phyloP scores from a whole-genome alignment of 2,888 invertebrate species.

The Caenorhabditis zanzibari region DNA sequence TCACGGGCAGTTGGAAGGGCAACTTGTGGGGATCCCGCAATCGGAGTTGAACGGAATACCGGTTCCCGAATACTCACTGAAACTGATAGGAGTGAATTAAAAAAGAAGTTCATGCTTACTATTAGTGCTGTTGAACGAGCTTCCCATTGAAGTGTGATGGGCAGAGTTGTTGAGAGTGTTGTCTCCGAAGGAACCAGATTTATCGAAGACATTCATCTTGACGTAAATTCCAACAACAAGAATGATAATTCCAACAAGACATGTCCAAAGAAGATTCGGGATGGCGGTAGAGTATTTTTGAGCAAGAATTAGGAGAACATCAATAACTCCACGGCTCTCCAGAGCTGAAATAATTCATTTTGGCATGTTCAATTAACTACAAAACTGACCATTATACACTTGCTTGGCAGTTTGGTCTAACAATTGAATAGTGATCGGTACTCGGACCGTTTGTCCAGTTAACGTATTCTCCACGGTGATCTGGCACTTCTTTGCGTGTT shows the following conservation, averaged over 20 bases:
- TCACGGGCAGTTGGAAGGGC: slow-evolving; percentile 37
- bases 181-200: slow-evolving; percentile 52
- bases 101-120: not conserved
- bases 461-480: slow-evolving; percentile 62
- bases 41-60: slow-evolving; percentile 62
- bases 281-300: slow-evolving; percentile 66
- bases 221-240: slow-evolving; percentile 51
- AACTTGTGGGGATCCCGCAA: slow-evolving; percentile 59
- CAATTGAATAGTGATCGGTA: slow-evolving; percentile 72
- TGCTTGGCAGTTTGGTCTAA: slow-evolving; percentile 72
- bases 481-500: slow-evolving; percentile 62
- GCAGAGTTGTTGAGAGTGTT: slow-evolving; percentile 35
- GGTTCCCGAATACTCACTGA: slow-evolving; percentile 57
- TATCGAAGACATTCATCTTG: slow-evolving; percentile 51
- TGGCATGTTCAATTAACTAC: not conserved
- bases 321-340: slow-evolving; percentile 68
- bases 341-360: slow-evolving; percentile 58
- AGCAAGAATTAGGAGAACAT: slow-evolving; percentile 67
- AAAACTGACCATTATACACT: slow-evolving; percentile 64
- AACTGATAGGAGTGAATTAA: not conserved
- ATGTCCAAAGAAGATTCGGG: slow-evolving; percentile 68
- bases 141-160: slow-evolving; percentile 58
- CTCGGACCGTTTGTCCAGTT: slow-evolving; percentile 65
- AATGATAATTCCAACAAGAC: slow-evolving; percentile 52
- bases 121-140: slow-evolving; percentile 44